Base-by-base conservation (phyloP, 2,888 invertebrate species). In the Platycheirus rosarum region DNA sequence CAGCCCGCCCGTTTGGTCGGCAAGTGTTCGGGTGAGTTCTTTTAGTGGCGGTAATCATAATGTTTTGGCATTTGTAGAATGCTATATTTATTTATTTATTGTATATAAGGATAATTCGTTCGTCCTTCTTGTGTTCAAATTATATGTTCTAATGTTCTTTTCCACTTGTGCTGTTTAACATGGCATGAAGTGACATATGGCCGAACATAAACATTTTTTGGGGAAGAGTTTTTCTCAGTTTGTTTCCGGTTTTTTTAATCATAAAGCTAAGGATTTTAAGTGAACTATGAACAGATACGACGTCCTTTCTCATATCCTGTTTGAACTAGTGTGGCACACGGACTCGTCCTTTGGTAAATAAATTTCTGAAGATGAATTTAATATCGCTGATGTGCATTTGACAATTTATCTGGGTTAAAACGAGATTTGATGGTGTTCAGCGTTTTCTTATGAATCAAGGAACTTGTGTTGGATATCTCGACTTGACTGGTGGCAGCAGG, bases 21-120 rank as follows among this genome's bases (percentile, higher is more conserved):
- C 49, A 65, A 44, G 23, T 49, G 65, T 62, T 16, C 40, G 37
- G 51, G 8, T 78, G 48, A 51, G 65, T 74, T 44, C 55, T 80
- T 75, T 46, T 71, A 62, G 66, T 62, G 18, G 66, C 53, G 53
- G 66, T 82, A 82, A 76, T 82, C 80, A 82, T 82, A 82, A 80
- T 80, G 79, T 82, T 76, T 71, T 82, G 71, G 71, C 76, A 82
- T 76, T 76, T 82, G 70, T 76, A 75, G 70, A 76, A 71, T 26
- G 29, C 44, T 37, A 60, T 68, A 53, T 55, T 46, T 69, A 53
- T 32, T 26, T 4, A 1, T 69, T 77, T 70, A 29, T 63, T 63
- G 71, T 40, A 37, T 46, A 66, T 40, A 51, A 44, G 32, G 60
- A 63, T 70, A 62, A 48, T 62, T 65, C 49, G 2, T 71, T 44